Percentiles rank a stretch among this genome's conserved stretches.
phyloP scores from a whole-genome alignment of 2,113 vertebrate species.

The Callopanchax toddi region DNA sequence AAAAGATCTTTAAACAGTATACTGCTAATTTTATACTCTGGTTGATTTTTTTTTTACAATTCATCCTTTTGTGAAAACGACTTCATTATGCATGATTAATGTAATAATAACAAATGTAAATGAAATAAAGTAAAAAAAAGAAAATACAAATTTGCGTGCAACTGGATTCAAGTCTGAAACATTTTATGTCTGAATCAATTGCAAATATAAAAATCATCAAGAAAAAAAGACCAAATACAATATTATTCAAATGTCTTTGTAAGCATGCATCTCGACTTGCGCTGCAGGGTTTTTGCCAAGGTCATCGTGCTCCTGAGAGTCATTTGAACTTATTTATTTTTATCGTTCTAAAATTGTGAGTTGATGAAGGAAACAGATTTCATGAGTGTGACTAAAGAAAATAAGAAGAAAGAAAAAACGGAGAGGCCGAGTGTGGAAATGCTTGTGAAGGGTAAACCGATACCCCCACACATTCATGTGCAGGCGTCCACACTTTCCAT shows the following conservation, averaged over 20 bases:
- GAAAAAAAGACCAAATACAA: background rate
- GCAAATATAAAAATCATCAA: background rate
- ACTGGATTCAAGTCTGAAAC: too few relatives aligned
- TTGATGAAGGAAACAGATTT: constrained; percentile 5
- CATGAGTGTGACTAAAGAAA: background rate
- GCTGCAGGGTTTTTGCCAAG: background rate
- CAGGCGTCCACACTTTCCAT: constrained; percentile 42
- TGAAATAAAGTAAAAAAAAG: too few relatives aligned
- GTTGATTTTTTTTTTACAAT: too few relatives aligned
- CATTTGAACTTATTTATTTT: background rate
- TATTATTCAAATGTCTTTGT: too few relatives aligned
- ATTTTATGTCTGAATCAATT: too few relatives aligned
- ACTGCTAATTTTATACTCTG: too few relatives aligned
- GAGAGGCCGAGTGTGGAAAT: constrained; percentile 47
- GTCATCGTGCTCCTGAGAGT: background rate
- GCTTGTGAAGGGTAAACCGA: constrained; percentile 65
- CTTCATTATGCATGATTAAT: too few relatives aligned
- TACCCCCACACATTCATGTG: constrained; percentile 58
- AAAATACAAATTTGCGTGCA: too few relatives aligned
- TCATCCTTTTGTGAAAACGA: too few relatives aligned
- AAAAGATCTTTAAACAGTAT: too few relatives aligned
- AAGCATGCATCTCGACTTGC: background rate
- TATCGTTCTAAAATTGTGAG: background rate
- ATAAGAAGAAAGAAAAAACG: constrained; percentile 11
- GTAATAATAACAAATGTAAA: too few relatives aligned